Conservation (phyloP, 1,140 invertebrate genomes). For the Apis cerana region DNA sequence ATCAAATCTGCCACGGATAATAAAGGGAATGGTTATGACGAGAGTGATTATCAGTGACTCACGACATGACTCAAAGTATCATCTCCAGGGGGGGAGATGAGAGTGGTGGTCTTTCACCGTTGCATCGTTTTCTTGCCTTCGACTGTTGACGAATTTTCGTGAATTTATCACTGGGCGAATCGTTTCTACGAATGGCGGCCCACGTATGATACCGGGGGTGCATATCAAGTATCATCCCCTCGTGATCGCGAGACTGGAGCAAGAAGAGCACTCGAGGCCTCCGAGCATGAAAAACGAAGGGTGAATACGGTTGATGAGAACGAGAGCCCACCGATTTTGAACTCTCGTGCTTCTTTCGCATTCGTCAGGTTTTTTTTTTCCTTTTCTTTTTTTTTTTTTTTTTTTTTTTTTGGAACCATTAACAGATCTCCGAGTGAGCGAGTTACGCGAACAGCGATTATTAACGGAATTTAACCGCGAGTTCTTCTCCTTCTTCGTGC, state of each 20-base stretch:
- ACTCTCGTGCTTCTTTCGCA: conserved; percentile 15
- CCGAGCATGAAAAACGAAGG: conserved; percentile 49
- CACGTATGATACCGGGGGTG: conserved; percentile 55
- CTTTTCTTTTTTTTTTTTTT: neutral
- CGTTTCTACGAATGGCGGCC: conserved; percentile 58
- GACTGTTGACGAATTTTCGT: conserved; percentile 47
- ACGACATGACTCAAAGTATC: conserved; percentile 45
- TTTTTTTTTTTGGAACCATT: conserved; percentile 12
- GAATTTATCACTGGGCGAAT: conserved; percentile 61
- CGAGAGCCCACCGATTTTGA: conserved; percentile 24
- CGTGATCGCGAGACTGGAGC: conserved; percentile 43
- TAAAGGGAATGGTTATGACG: conserved; percentile 37
- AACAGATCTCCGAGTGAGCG: conserved; percentile 9
- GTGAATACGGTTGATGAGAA: conserved; percentile 45
- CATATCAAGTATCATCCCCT: conserved; percentile 63
- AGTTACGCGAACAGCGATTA: conserved; percentile 6
- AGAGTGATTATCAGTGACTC: conserved; percentile 48
- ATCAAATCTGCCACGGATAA: conserved; percentile 43
- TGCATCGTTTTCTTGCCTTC: conserved; percentile 8
- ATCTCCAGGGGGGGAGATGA: too few species aligned
- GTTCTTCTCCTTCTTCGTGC: neutral
- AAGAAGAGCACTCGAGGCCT: conserved; percentile 45
- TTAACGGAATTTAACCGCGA: neutral
- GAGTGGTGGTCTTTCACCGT: neutral
- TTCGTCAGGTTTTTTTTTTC: conserved; percentile 3